phyloP scores from a whole-genome alignment of 2,797 vertebrate species.

The Danio albolineatus region DNA sequence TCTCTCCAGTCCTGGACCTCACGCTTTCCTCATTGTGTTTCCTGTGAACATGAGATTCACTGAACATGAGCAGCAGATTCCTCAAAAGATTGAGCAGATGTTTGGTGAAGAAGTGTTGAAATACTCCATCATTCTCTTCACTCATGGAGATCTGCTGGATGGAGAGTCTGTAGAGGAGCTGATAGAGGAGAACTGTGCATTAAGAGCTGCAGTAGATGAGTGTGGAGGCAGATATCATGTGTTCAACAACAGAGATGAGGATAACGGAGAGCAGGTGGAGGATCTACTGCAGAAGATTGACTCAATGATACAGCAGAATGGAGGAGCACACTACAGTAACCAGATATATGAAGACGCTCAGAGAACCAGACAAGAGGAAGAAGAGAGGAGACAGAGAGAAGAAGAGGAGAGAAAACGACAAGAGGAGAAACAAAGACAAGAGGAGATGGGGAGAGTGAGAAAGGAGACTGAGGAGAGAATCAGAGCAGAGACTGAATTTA shows the following conservation, averaged over 20 bases:
- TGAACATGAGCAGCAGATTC: slow-evolving; percentile 8
- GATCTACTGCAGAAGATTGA: slow-evolving; percentile 52
- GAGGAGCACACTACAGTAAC: slow-evolving; percentile 41
- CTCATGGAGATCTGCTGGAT: not conserved
- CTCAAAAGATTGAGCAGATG: not conserved
- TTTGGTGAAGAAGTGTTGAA: slow-evolving; percentile 31
- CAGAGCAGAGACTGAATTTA: no score
- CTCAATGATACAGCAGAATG: slow-evolving; percentile 32
- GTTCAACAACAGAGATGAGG: slow-evolving; percentile 23
- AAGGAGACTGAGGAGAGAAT: no score
- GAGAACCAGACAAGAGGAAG: slow-evolving; percentile 15
- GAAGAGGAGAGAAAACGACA: no score
- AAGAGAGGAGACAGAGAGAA: no score
- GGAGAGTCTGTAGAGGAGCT: not conserved
- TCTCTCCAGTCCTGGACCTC: slow-evolving; percentile 46
- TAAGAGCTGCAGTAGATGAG: not conserved
- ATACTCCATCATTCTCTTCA: slow-evolving; percentile 35
- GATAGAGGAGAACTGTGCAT: not conserved
- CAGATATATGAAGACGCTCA: slow-evolving; percentile 20
- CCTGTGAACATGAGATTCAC: not conserved
- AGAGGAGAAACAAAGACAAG: not conserved
- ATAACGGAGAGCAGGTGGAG: slow-evolving; percentile 31
- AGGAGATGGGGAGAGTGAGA: no score
- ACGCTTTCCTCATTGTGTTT: slow-evolving; percentile 32
- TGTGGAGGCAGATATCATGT: slow-evolving; percentile 21